Evolutionary conservation across 2,888 invertebrate species (phyloP).

Genomic region (Dyspetes luteomarginatus): DNA sequence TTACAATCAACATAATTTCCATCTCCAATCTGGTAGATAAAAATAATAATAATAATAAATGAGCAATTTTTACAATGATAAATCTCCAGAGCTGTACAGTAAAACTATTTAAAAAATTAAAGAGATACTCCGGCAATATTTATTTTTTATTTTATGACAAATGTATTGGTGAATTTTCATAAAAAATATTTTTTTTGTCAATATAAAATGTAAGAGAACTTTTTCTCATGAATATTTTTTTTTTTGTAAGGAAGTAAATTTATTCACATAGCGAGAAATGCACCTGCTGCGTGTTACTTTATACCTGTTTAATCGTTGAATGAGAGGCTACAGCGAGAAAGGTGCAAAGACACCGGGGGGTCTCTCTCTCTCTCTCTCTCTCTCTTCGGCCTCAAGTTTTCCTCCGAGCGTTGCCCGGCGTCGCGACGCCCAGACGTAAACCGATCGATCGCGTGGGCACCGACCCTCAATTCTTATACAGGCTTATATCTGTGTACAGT

Average conservation of each 20-base stretch:
- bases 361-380: background rate
- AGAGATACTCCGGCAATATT: too few relatives aligned
- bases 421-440: constrained; percentile 77
- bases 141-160: too few relatives aligned
- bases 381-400: constrained; percentile 15
- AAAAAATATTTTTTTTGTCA: background rate
- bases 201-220: background rate
- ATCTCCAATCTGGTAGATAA: too few relatives aligned
- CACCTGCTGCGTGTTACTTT: background rate
- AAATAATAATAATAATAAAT: too few relatives aligned
- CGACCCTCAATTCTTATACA: constrained; percentile 73
- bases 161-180: too few relatives aligned
- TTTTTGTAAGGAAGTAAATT: background rate
- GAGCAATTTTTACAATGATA: too few relatives aligned
- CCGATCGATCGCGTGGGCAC: constrained; percentile 78
- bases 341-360: background rate
- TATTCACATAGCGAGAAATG: background rate
- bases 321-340: too few relatives aligned
- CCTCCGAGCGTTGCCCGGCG: constrained; percentile 64
- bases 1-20: too few relatives aligned
- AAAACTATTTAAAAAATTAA: too few relatives aligned
- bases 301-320: background rate
- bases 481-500: constrained; percentile 1
- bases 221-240: background rate
- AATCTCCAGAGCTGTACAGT: too few relatives aligned